Base-by-base conservation (phyloP, 92 coral and sea anemone species). In the Zoanthus gigantus region DNA sequence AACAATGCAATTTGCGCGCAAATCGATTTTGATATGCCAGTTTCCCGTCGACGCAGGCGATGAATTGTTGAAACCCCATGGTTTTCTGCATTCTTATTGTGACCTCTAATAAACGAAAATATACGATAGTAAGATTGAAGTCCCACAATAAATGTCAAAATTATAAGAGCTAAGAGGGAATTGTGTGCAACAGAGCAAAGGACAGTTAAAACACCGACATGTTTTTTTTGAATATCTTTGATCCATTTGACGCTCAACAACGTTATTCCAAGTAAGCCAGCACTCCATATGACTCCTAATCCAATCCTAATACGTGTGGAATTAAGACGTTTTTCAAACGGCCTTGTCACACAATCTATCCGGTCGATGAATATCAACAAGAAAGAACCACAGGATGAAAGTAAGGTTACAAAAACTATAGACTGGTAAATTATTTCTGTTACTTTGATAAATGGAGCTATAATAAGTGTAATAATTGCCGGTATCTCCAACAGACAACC, bases 11-110 rank as follows among this genome's bases (percentile, higher is more conserved):
- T 17, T 16, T 81, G 85, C 3, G 75, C 85, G 46, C n/a, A 81
- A 7, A 45, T 12, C 2, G 75, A 71, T 14, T 50, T 81, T 66
- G 37, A 65, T 65, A 81, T 81, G 28, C 85, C 45, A 14, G 3
- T 46, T 50, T 81, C 75, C 47, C 85, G 76, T 81, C 85, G 65
- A 45, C 85, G 85, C 7, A 65, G 52, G 14, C 85, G 85, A 37
- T 18, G 37, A 29, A 9, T 81, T 44, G 75, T 66, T 31, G 75
- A 66, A 48, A 81, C 66, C 46, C 85, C 85, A 45, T 23, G 66
- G 37, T 3, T 66, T n/a, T n/a, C 28, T 47, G 74, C 85, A 10
- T 42, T 68, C 74, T 63, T 65, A 28, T 81, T 81, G 47, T 66
- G 85, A 17, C 32, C 42, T 66, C 58, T 65, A 28, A 66, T 46